phyloP scores from a whole-genome alignment of 2,888 invertebrate species.

The Uloborus plumipes region DNA sequence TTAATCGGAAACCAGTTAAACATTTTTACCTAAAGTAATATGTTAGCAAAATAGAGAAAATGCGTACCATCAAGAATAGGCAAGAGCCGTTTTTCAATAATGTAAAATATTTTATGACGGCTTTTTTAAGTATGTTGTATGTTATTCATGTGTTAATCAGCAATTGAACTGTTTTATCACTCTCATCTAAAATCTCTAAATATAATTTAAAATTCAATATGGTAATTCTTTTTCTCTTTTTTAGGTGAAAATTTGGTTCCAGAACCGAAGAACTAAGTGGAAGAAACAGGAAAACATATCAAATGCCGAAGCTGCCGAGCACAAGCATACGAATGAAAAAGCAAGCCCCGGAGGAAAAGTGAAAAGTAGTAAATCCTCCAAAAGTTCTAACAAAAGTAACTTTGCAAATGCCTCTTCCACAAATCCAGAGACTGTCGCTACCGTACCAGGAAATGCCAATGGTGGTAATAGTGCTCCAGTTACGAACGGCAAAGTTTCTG shows the following conservation, averaged over 20 bases:
- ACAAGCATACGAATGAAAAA: conserved; percentile 74
- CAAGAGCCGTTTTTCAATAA: too few relatives aligned
- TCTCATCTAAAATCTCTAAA: too few relatives aligned
- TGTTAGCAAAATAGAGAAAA: too few relatives aligned
- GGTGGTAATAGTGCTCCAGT: conserved; percentile 1
- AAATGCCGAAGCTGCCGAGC: conserved; percentile 88
- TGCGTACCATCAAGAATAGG: too few relatives aligned
- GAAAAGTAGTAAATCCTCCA: conserved; percentile 54
- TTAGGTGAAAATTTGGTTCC: conserved; percentile 93
- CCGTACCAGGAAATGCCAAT: background rate
- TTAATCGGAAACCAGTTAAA: too few relatives aligned
- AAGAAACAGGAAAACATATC: conserved; percentile 94
- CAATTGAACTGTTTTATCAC: too few relatives aligned
- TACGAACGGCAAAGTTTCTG: conserved; percentile 32
- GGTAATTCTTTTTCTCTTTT: conserved; percentile 70
- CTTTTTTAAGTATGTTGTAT: too few relatives aligned
- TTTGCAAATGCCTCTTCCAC: background rate
- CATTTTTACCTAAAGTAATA: too few relatives aligned
- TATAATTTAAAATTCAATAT: background rate
- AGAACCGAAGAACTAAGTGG: conserved; percentile 86
- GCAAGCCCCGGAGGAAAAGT: conserved; percentile 29
- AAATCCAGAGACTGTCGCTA: background rate
- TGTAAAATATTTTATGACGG: too few relatives aligned
- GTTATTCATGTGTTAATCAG: too few relatives aligned
- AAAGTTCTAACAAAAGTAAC: conserved; percentile 41